Base-by-base conservation (phyloP, 1,140 invertebrate genomes). In the Drosophila pectinifera region DNA sequence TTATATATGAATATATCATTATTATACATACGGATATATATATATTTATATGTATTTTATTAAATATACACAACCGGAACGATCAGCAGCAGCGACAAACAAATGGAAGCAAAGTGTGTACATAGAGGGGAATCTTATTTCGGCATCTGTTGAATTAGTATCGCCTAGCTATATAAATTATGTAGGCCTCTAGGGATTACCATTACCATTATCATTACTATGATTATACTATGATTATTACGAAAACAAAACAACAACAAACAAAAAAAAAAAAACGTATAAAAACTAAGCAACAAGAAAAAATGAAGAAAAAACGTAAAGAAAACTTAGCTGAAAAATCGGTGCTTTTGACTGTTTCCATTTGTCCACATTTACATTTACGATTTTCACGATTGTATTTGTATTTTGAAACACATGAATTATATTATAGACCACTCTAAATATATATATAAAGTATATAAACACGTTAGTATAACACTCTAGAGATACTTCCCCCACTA, bases 331-430 rank as follows among this genome's bases (percentile, higher is more conserved):
- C 91, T 92, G 91, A 92, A 92, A 65, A 91, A 92, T 92, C 91
- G 91, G 91, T 92, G 91, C 91, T 92, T 92, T 91, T 92, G 88
- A 92, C 91, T 90, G 91, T 91, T 90, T 91, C 91, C 90, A 86
- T 92, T 92, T 92, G 91, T 92, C 88, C 86, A 88, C 77, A 86
- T 76, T 90, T 90, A 90, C 72, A 86, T 73, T 80, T 81, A 90
- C 69, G 73, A 90, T 65, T 80, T 73, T n/a, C n/a, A 90, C 69
- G 73, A 82, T 83, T 75, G 79, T 82, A 90, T 90, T 91, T 86
- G 82, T 90, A 90, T 86, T 90, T 70, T 65, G 84, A 89, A 88
- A 88, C 83, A 86, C 73, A 88, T 67, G 74, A 81, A 77, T 69
- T 77, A 77, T 70, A 68, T 64, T 67, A 49, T 57, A 74, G 39